Evolutionary conservation across 2,888 invertebrate species (phyloP), one percentile per base, ranked within the genome.

Genomic region (Dryobotodes eremita): DNA sequence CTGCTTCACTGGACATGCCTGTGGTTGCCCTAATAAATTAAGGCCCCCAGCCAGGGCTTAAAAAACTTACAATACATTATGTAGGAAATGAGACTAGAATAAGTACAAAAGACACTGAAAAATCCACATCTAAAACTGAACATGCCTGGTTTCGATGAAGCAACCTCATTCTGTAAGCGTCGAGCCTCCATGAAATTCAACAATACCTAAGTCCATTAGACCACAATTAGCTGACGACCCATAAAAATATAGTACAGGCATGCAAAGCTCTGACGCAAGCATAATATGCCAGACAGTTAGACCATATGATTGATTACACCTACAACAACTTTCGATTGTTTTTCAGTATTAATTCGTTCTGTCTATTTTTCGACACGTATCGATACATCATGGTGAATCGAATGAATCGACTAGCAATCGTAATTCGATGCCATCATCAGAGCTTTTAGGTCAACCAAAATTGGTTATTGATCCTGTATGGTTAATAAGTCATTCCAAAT

Each of bases 301-400:
- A 61, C 66, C 59, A 73, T 64, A 53, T 89, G 88, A 89, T 89
- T 89, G 89, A 88, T 88, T 76, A 83, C 69, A 66, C 75, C 80
- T 77, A 80, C 85, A 85, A 80, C 77, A 79, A 80, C 53, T 85
- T 80, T 83, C 81, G 59, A 70, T 83, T 81, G 85, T 79, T 89
- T 82, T 87, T 71, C 50, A n/a, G 74, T 77, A 85, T 75, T 76
- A 74, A 79, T 86, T 78, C 76, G 31, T 80, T 75, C 59, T n/a
- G 72, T 59, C 72, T 79, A 83, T 86, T 66, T 86, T 84, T 71
- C 53, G 65, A 57, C 72, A 71, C n/a, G 26, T 64, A 68, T 61
- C 78, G 77, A 87, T 85, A 78, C 31, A 79, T 80, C 80, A 70
- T 55, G 61, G 48, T 13, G 46, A 73, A 77, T 74, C 65, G 69